Conservation (phyloP, 2,113 vertebrate genomes). For the Indri indri region DNA sequence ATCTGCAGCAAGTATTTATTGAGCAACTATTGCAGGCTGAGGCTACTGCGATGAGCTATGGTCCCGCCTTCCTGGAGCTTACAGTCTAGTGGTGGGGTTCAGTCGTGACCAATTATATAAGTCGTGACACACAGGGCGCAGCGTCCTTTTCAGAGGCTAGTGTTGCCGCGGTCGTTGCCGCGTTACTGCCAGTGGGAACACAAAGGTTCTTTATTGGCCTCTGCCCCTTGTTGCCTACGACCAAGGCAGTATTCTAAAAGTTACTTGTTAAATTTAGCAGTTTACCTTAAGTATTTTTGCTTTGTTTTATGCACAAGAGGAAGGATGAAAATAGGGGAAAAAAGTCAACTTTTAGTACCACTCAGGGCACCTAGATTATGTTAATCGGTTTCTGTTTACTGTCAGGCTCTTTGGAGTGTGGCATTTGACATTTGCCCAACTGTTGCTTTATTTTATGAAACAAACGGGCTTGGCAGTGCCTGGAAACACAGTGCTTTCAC, state of each 20-base stretch:
- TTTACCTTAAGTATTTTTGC: not conserved
- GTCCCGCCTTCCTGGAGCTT: not conserved
- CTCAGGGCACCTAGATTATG: not conserved
- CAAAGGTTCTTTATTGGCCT: constrained; percentile 43
- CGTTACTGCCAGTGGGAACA: not conserved
- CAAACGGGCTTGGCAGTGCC: not conserved
- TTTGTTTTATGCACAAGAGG: not conserved
- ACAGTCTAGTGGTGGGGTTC: not conserved
- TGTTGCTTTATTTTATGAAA: constrained; percentile 64
- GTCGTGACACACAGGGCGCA: not conserved
- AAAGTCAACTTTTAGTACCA: not conserved
- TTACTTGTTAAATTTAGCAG: not conserved
- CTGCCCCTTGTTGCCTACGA: not conserved
- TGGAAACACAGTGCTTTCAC: not conserved
- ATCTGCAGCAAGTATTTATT: not conserved
- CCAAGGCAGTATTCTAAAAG: constrained; percentile 22
- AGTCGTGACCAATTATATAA: not conserved
- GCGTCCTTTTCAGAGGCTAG: not conserved
- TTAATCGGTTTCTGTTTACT: constrained; percentile 25
- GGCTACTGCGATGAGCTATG: not conserved
- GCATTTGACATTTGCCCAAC: constrained; percentile 63
- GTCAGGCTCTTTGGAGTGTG: constrained; percentile 21
- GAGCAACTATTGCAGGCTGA: not conserved
- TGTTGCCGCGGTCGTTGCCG: not conserved
- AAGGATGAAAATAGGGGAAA: not conserved